Conservation (phyloP, 2,113 vertebrate genomes). For the Paramormyrops kingsleyae region DNA sequence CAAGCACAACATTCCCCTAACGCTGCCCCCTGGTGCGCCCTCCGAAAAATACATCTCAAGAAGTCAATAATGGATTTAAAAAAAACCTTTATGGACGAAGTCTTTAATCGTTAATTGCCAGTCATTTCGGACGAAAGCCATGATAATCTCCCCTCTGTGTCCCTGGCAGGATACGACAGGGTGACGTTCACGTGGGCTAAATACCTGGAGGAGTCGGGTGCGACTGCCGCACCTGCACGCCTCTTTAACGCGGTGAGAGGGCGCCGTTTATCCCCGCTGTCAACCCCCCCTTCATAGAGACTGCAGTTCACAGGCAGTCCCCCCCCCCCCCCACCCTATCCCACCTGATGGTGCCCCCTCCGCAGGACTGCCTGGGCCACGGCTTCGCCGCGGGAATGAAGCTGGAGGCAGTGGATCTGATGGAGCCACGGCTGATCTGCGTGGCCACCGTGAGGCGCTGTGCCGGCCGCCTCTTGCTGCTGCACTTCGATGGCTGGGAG, state of each 20-base stretch:
- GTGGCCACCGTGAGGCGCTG: conserved; percentile 83
- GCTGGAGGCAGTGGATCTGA: conserved; percentile 91
- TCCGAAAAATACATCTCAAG: neutral
- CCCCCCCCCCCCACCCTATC: neutral
- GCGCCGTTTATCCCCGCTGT: no score
- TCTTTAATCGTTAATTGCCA: neutral
- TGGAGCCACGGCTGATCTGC: conserved; percentile 91
- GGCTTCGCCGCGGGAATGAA: conserved; percentile 82
- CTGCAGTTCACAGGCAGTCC: neutral
- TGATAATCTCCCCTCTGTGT: neutral
- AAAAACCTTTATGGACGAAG: neutral
- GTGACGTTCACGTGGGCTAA: conserved; percentile 73
- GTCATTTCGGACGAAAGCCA: neutral
- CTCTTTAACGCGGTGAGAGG: conserved; percentile 83
- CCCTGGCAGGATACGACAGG: conserved; percentile 63
- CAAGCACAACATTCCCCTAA: conserved; percentile 76
- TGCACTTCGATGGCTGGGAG: conserved; percentile 97
- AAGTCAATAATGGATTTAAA: neutral
- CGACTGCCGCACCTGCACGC: conserved; percentile 65
- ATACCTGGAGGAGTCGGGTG: conserved; percentile 72
- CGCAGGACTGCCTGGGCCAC: conserved; percentile 82
- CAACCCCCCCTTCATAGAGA: no score
- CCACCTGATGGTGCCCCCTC: neutral
- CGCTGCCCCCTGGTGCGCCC: conserved; percentile 70
- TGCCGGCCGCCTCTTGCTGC: conserved; percentile 79